A percentile compares a stretch with the other conserved stretches of the same genome.
These are phyloP conservation scores for Tetranychus piercei DNA, from an alignment of 2,888 invertebrate genomes.

Conservation along the genomic window DNA sequence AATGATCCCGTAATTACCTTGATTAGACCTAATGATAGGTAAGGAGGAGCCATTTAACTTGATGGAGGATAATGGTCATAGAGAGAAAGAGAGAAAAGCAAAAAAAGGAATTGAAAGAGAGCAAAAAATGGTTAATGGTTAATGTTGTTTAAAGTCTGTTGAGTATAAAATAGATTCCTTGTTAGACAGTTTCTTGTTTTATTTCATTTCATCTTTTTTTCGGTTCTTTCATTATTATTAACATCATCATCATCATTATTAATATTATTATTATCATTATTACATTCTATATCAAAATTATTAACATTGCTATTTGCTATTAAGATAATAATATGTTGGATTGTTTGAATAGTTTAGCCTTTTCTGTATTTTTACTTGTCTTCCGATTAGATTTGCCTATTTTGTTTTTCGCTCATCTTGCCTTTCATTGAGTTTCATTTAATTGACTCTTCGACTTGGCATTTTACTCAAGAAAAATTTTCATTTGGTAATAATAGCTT, in stretches of 20 bases:
- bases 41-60: background rate
- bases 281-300: background rate
- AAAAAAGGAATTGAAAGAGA: background rate
- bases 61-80: background rate
- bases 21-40: constrained; percentile 1
- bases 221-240: background rate
- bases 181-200: background rate
- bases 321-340: background rate
- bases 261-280: background rate
- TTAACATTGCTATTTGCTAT: background rate
- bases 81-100: background rate
- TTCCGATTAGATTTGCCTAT: too few relatives aligned
- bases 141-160: background rate
- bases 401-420: too few relatives aligned
- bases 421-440: too few relatives aligned
- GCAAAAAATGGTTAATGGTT: background rate
- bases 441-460: too few relatives aligned
- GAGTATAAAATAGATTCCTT: background rate
- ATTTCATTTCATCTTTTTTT: background rate
- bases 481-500: too few relatives aligned
- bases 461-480: too few relatives aligned
- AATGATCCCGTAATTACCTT: constrained; percentile 1
- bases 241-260: background rate
- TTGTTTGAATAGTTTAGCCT: too few relatives aligned
- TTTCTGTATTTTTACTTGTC: too few relatives aligned